Percentiles rank a stretch among this genome's conserved stretches.
phyloP scores from a whole-genome alignment of 2,113 vertebrate genomes.

The Anarhynchus alexandrinus region DNA sequence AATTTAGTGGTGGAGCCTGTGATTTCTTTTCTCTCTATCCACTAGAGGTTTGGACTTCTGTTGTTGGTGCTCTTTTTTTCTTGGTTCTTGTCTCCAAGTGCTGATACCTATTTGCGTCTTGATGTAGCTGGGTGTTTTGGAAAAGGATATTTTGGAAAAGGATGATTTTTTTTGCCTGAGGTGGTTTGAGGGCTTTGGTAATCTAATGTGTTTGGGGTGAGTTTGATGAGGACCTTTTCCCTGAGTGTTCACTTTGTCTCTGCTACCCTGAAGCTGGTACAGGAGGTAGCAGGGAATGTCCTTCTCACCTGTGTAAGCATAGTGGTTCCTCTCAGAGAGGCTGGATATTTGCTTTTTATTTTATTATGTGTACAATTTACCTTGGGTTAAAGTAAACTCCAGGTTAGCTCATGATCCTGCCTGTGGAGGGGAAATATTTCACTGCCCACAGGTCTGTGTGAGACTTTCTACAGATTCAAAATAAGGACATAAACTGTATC shows the following conservation, averaged over 20 bases:
- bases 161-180: background rate
- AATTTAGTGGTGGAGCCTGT: background rate
- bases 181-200: background rate
- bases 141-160: background rate
- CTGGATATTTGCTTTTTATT: background rate
- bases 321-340: background rate
- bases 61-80: background rate
- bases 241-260: background rate
- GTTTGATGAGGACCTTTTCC: background rate
- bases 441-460: background rate
- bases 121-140: background rate
- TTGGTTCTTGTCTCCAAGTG: background rate
- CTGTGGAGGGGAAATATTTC: background rate
- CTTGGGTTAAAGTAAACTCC: background rate
- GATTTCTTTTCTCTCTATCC: background rate
- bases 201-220: background rate
- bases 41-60: background rate
- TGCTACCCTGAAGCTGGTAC: background rate
- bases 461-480: background rate
- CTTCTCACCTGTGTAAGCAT: background rate
- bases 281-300: background rate
- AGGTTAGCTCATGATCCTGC: background rate
- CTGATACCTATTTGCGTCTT: background rate
- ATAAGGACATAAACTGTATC: background rate
- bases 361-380: background rate